Evolutionary conservation across 64 coral and sea anemone species (phyloP), one percentile per base, ranked within the genome.

Genomic region (Pocillopora damicornis): DNA sequence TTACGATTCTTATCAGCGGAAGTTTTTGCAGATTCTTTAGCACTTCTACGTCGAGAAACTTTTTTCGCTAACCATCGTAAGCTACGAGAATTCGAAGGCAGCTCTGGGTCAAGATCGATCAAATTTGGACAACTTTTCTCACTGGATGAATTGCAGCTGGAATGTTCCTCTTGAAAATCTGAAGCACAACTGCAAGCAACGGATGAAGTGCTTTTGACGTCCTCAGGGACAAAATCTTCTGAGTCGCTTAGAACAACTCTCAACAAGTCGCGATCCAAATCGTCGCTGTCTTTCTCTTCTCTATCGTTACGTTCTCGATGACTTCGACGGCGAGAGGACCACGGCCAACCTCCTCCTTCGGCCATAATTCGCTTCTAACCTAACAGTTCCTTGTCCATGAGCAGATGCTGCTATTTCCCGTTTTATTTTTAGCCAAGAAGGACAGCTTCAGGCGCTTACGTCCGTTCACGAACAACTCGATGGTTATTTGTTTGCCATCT

Each of bases 171-270:
- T 73, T 71, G 64, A 45, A 85, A 67, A 45, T 85, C 81, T 4
- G 64, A 72, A 58, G 16, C 81, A 85, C 81, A 85, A 66, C 81
- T 73, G 26, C 81, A 85, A 30, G 81, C 81, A 26, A 85, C 81
- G 11, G 81, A 85, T 20, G 81, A 57, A 72, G 81, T 85, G 35
- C 65, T 85, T 85, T 85, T 85, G 0, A 85, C 81, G 68, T 85
- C 81, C 4, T 85, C 65, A 7, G 81, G 81, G 6, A 85, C 81
- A 14, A 85, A 85, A 35, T 85, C 81, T 72, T 85, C 81, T 1
- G 81, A 85, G 35, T 85, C 81, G 64, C 81, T 85, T 1, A 85
- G 81, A 13, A 85, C 81, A 45, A 85, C 81, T 71, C 81, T 18
- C 4, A 85, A 20, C 42, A 85, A 65, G 58, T 85, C 81, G 15